These are phyloP conservation scores for Charaxes varanes DNA, from an alignment of 1,140 invertebrate genomes.

Conservation along the genomic window DNA sequence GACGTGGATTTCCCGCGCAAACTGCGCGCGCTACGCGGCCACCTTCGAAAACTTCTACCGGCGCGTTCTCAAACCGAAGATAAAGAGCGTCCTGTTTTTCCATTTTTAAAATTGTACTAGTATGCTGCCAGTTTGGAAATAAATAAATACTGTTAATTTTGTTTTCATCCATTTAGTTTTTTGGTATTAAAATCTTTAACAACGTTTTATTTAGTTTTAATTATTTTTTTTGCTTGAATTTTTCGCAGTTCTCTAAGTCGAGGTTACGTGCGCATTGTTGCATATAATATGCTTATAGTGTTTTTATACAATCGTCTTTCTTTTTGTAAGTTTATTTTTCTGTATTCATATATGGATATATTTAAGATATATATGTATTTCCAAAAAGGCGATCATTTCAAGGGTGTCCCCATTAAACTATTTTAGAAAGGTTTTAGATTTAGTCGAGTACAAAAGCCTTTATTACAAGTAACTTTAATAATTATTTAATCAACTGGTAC, in stretches of 20 bases:
- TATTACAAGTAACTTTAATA: neutral
- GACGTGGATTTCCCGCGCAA: constrained; percentile 30
- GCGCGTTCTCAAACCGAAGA: constrained; percentile 39
- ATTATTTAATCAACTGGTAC: neutral
- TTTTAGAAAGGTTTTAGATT: constrained; percentile 7
- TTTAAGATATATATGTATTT: constrained; percentile 3
- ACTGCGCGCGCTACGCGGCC: constrained; percentile 33
- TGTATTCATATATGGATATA: neutral
- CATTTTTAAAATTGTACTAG: constrained; percentile 36
- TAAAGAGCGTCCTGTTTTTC: constrained; percentile 45
- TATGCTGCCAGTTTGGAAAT: constrained; percentile 12
- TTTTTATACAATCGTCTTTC: neutral
- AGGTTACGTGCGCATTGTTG: neutral
- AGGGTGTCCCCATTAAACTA: constrained; percentile 5
- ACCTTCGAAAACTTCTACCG: constrained; percentile 44
- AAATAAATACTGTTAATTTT: neutral
- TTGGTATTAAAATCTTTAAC: no score
- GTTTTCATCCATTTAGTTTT: no score
- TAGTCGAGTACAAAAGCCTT: constrained; percentile 5
- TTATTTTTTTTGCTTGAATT: neutral
- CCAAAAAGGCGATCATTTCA: constrained; percentile 4
- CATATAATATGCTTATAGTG: neutral
- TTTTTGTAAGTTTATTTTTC: neutral
- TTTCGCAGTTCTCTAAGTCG: neutral
- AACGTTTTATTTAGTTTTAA: constrained; percentile 3